Evolutionary conservation across 2,888 invertebrate genomes (phyloP).

Genomic region (Diarsia mendica): DNA sequence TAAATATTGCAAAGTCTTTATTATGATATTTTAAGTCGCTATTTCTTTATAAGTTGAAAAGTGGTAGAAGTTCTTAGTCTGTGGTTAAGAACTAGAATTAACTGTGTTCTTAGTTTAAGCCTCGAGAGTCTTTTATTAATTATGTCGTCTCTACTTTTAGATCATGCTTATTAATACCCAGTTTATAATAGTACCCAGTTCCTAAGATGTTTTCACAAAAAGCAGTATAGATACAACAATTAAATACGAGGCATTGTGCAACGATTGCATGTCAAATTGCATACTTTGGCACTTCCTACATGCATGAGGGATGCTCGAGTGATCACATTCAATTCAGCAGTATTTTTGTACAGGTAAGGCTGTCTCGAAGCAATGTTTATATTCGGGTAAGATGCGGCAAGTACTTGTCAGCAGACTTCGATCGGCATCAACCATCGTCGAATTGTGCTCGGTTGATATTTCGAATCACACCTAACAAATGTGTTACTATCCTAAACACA

Average conservation of each 20-base stretch:
- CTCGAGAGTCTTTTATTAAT: not conserved
- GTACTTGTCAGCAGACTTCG: not conserved
- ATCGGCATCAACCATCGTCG: not conserved
- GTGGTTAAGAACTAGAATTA: not conserved
- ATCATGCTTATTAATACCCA: not conserved
- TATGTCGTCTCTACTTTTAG: not conserved
- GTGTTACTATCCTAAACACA: no score
- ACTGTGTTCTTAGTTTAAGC: not conserved
- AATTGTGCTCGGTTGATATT: no score
- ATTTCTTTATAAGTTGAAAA: slow-evolving; percentile 33
- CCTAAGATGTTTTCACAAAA: no score
- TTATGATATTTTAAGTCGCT: slow-evolving; percentile 47
- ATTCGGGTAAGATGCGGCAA: not conserved
- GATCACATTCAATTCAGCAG: not conserved
- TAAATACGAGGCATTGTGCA: not conserved
- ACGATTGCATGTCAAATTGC: not conserved
- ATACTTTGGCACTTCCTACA: not conserved
- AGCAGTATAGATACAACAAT: no score
- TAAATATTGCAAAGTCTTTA: slow-evolving; percentile 54
- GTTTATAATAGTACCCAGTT: no score
- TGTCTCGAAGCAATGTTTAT: not conserved
- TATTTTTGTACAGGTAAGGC: not conserved
- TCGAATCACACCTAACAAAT: no score
- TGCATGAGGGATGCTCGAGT: not conserved
- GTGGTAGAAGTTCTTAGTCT: slow-evolving; percentile 2